Base-by-base conservation (phyloP, 2,113 vertebrate species). In the Carlito syrichta region DNA sequence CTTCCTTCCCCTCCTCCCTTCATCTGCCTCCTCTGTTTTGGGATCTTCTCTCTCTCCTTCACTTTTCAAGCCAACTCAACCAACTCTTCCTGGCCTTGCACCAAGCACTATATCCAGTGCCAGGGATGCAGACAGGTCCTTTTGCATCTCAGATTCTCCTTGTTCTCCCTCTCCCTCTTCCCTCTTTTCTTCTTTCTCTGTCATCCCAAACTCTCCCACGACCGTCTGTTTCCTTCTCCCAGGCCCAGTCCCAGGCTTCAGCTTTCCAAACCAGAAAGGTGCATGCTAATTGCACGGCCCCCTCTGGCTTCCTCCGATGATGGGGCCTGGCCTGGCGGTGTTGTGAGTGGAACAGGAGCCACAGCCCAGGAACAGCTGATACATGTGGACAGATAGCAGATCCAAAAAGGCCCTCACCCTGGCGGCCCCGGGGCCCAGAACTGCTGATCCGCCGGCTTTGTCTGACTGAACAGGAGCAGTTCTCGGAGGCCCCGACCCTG, bases 391-490 rank as follows among this genome's bases (percentile, higher is more conserved):
- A 95, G 96, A 88, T 95, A 90, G 76, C 92, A 58, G 58, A 82
- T 60, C 78, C 69, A 30, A 89, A n/a, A 69, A 92, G 79, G 94
- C 86, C 95, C 92, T 89, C 78, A 93, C 97, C 96, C 85, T 23
- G 60, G 32, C 4, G 1, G 38, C 54, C 85, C 45, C 13, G 0
- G 0, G 25, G 60, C 86, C 73, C 83, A 92, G 94, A 95, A 79
- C 77, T 90, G 81, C 95, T 81, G 96, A 91, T 19, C 56, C 10
- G 69, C 45, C 16, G 0, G 69, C 77, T 83, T 25, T 38, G 85
- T 86, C 74, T 40, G 97, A 81, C n/a, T 45, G 68, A 66, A 89
- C 81, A n/a, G 92, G 89, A 97, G n/a, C 22, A 52, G 74, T 78
- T 95, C 94, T 76, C 95, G 69, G 96, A 96, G 92, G 79, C 87